These are phyloP conservation scores for Micromesistius poutassou DNA, from an alignment of 2,797 vertebrate species.

Conservation along the genomic window DNA sequence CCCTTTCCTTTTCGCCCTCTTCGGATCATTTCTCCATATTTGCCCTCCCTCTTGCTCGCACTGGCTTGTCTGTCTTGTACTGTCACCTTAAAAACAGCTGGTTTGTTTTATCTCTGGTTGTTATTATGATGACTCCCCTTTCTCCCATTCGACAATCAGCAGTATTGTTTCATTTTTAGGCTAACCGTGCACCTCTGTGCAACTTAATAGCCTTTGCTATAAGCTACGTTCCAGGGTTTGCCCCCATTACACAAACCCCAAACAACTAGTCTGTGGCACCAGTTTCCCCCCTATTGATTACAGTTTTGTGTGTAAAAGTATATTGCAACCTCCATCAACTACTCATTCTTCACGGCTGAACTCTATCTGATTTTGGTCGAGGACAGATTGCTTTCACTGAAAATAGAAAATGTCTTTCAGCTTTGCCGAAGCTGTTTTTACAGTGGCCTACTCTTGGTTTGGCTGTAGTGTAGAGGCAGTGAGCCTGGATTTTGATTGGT, in stretches of 20 bases:
- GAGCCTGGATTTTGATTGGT: conserved; percentile 50
- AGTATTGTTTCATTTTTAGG: background rate
- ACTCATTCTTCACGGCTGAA: conserved; percentile 24
- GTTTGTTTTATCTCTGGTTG: background rate
- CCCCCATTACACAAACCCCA: background rate
- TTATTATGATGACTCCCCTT: background rate
- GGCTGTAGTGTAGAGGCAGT: conserved; percentile 38
- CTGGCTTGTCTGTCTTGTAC: no score
- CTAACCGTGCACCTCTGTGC: background rate
- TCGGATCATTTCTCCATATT: conserved; percentile 47
- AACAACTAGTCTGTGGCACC: background rate
- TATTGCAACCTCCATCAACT: conserved; percentile 24
- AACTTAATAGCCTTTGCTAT: background rate
- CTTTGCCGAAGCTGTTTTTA: conserved; percentile 23
- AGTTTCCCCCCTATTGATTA: background rate
- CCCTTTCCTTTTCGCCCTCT: conserved; percentile 22
- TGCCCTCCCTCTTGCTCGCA: conserved; percentile 36
- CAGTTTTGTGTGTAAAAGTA: background rate
- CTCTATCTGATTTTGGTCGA: conserved; percentile 34
- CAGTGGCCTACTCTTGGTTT: conserved; percentile 8
- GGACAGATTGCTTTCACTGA: conserved; percentile 22
- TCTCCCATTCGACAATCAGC: background rate
- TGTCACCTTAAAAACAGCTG: background rate
- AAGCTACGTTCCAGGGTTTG: no score
- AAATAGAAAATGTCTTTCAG: conserved; percentile 46